Conservation (phyloP, 1,140 invertebrate species). For the Cephus cinctus region DNA sequence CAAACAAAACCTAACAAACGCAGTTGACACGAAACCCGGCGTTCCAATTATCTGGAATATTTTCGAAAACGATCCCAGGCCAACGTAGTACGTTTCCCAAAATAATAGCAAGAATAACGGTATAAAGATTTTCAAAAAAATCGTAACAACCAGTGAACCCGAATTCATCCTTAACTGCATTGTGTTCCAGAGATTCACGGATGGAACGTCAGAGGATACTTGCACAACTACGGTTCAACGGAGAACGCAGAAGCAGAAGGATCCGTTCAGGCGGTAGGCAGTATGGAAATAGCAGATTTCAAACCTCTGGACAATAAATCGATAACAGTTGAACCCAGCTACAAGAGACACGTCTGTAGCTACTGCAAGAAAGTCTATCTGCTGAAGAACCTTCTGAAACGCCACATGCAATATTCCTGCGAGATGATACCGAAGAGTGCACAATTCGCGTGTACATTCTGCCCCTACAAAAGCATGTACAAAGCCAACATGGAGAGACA, state of each 20-base stretch:
- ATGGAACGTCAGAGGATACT: conserved; percentile 16
- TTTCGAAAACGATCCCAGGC: too few relatives aligned
- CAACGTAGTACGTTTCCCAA: too few relatives aligned
- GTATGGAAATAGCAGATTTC: background rate
- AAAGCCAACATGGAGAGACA: conserved; percentile 48
- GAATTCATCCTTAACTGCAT: background rate
- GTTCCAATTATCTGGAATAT: too few relatives aligned
- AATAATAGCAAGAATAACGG: too few relatives aligned
- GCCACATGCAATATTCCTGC: conserved; percentile 50
- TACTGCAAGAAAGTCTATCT: conserved; percentile 48
- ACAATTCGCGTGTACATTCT: conserved; percentile 40
- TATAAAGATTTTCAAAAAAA: too few relatives aligned
- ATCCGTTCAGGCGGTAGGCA: too few relatives aligned
- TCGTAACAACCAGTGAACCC: background rate
- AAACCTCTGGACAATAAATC: background rate
- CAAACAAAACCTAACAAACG: too few relatives aligned
- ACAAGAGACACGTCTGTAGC: conserved; percentile 38
- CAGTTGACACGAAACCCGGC: too few relatives aligned
- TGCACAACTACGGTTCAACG: background rate
- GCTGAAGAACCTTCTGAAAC: conserved; percentile 44
- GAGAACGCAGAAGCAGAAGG: background rate
- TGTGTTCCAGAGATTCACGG: conserved; percentile 22
- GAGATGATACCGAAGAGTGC: conserved; percentile 39
- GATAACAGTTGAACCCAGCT: background rate
- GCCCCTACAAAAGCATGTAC: conserved; percentile 45